Base-by-base conservation (phyloP, 2,113 vertebrate genomes). In the Corvus hawaiiensis region DNA sequence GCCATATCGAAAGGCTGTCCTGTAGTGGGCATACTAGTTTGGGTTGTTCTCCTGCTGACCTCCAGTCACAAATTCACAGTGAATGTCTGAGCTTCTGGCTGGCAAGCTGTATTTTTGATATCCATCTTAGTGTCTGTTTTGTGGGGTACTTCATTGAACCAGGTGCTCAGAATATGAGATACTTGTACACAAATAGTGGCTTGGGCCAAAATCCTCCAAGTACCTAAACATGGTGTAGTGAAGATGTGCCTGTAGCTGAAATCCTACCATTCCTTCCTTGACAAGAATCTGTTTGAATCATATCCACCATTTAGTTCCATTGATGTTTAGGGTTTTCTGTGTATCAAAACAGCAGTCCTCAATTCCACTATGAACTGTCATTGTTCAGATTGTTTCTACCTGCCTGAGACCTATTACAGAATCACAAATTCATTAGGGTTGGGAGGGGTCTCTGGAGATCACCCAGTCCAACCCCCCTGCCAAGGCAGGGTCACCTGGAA, bases 341-440 rank as follows among this genome's bases (percentile, higher is more conserved):
- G 9, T 67, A 56, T 82, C 3, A 17, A 8, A 84, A n/a, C 18
- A 82, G 26, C 41, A 78, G 16, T 39, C 51, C 26, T 51, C 26
- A 62, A 17, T 69, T 84, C n/a, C 43, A 2, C 30, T 56, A 4
- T 4, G 5, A 61, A 46, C 58, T 84, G 2, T 35, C 8, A 13
- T 48, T 71, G 33, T 58, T 71, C 51, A 26, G 22, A 16, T 92
- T 80, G 30, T 55, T 84, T 74, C 43, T 68, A 33, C 17, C 28
- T 80, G 37, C 37, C 19, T 66, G 46, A 86, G 18, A 51, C 33
- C 28, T 61, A 7, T 43, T 12, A 44, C 4, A 69, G 37, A 77
- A 52, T 44, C 15, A 15, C 18, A 10, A 55, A 37, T 6, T 19
- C 0, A 0, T 32, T 56, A 7, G 23, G 19, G 6, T 33, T 61